Conservation (phyloP, 1,140 invertebrate species). For the Zaprionus inermis region DNA sequence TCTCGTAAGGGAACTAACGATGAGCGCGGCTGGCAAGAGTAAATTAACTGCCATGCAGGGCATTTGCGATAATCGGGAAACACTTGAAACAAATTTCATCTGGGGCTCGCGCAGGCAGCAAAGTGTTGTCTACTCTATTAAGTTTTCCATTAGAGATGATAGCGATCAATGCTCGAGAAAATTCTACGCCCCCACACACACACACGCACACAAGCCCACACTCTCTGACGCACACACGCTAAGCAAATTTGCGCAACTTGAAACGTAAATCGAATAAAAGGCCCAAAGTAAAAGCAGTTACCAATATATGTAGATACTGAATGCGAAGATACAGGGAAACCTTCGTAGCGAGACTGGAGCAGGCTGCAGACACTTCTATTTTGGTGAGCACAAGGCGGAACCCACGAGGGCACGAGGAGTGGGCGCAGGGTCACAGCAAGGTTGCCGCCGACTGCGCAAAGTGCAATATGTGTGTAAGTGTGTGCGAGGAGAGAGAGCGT, state of each 20-base stretch:
- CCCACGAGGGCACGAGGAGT: not conserved
- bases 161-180: conserved; percentile 56
- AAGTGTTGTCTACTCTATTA: conserved; percentile 66
- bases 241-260: conserved; percentile 62
- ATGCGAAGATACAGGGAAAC: conserved; percentile 22
- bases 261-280: conserved; percentile 82
- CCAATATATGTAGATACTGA: conserved; percentile 51
- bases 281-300: conserved; percentile 78
- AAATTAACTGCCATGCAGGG: conserved; percentile 32
- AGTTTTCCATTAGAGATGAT: conserved; percentile 74
- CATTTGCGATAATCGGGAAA: conserved; percentile 36
- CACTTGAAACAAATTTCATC: conserved; percentile 43
- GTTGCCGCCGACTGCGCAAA: not conserved
- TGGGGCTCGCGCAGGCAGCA: conserved; percentile 22
- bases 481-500: conserved; percentile 27
- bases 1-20: not conserved
- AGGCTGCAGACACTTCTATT: conserved; percentile 43
- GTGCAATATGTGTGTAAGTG: conserved; percentile 35
- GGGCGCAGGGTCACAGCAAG: not conserved
- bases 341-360: conserved; percentile 17
- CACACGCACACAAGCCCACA: conserved; percentile 14
- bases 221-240: conserved; percentile 40
- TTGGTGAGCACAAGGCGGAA: conserved; percentile 21
- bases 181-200: conserved; percentile 35
- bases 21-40: conserved; percentile 8